Base-by-base conservation (phyloP, 2,113 vertebrate species). In the Lates calcarifer region DNA sequence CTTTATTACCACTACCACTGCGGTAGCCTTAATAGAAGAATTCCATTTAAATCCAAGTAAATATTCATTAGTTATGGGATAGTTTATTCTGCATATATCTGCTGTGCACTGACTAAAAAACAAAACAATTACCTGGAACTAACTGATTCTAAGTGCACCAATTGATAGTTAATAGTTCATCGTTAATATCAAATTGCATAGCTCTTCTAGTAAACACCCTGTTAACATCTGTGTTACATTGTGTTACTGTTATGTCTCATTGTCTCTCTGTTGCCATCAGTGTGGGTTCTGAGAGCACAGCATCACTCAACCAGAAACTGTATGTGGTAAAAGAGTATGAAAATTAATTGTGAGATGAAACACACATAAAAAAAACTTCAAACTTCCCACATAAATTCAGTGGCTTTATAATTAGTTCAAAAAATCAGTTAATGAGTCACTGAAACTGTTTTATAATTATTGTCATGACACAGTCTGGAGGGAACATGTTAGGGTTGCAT, bases 331-430 rank as follows among this genome's bases (percentile, higher is more conserved):
- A 67, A n/a, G n/a, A n/a, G n/a, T n/a, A n/a, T n/a, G n/a, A n/a
- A n/a, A n/a, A n/a, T n/a, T n/a, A n/a, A 63, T 3, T 37, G 10
- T 7, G 35, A 29, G 24, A 45, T 57, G n/a, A n/a, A n/a, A n/a
- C n/a, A n/a, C n/a, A n/a, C n/a, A n/a, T n/a, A n/a, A n/a, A n/a
- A n/a, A n/a, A n/a, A n/a, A n/a, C n/a, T n/a, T n/a, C n/a, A n/a
- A n/a, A n/a, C n/a, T n/a, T n/a, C 28, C 13, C 31, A 57, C 24
- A 73, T 53, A 20, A 61, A 33, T 53, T 68, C 5, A 72, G 33
- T 55, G 35, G 55, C 26, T 78, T 78, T 31, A 35, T 66, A 69
- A 77, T 81, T 37, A 73, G 18, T 79, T 10, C 13, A 0, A 9
- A 28, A 14, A 70, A 41, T 35, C 55, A 41, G 26, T 18, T 62